phyloP scores from a whole-genome alignment of 2,797 vertebrate species.

The Neomorphus geoffroyi region DNA sequence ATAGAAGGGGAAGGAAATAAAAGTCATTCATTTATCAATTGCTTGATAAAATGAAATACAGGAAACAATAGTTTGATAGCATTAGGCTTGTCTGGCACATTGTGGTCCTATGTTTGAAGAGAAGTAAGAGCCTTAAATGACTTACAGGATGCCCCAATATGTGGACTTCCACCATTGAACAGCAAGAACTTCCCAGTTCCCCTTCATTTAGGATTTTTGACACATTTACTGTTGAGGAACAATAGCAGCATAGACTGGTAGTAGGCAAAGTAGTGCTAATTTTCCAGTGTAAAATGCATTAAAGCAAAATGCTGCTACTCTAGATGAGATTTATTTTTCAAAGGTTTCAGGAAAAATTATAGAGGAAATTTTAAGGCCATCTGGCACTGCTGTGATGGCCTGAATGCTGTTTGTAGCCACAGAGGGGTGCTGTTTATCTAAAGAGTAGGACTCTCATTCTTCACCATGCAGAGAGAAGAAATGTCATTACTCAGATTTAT shows the following conservation, averaged over 20 bases:
- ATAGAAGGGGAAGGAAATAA: background rate
- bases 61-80: background rate
- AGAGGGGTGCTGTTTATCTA: slow-evolving; percentile 46
- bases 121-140: background rate
- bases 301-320: background rate
- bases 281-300: background rate
- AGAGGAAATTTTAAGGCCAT: background rate
- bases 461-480: background rate
- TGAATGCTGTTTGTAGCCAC: background rate
- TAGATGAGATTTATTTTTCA: background rate
- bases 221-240: background rate
- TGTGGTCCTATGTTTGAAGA: background rate
- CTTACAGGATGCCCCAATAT: background rate
- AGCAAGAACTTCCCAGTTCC: background rate
- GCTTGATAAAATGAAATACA: background rate
- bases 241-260: background rate
- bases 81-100: background rate
- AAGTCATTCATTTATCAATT: background rate
- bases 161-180: background rate
- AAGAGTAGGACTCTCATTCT: background rate
- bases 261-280: background rate
- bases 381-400: background rate
- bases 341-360: background rate
- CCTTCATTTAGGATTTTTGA: background rate
- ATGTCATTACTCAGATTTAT: background rate